Percentiles rank a stretch among this genome's conserved stretches.
phyloP scores from a whole-genome alignment of 1,140 invertebrate species.

The Drosophila saltans region DNA sequence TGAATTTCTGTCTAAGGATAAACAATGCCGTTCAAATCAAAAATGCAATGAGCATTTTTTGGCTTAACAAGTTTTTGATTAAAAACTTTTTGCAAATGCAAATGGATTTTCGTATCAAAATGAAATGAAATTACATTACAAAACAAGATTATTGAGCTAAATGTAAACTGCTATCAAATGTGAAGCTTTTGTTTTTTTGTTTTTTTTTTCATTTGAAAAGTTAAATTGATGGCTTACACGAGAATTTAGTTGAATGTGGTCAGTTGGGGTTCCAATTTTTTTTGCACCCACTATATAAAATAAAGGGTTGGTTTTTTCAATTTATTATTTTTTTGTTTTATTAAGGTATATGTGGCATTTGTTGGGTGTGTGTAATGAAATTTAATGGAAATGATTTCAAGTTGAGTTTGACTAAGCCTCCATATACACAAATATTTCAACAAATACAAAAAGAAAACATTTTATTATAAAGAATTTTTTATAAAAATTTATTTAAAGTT shows the following conservation, averaged over 20 bases:
- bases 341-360: too few species aligned
- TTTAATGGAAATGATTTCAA: too few species aligned
- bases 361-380: too few species aligned
- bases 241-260: constrained; percentile 6
- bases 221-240: constrained; percentile 11
- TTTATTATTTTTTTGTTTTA: neutral
- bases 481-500: too few species aligned
- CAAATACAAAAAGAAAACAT: too few species aligned
- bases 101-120: constrained; percentile 28
- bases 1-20: constrained; percentile 3
- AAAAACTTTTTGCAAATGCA: constrained; percentile 34
- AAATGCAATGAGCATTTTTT: constrained; percentile 38
- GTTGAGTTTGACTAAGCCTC: too few species aligned
- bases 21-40: constrained; percentile 2
- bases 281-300: neutral
- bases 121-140: constrained; percentile 12
- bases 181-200: neutral
- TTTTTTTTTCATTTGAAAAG: neutral
- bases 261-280: neutral
- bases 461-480: too few species aligned
- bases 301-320: neutral
- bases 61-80: constrained; percentile 61
- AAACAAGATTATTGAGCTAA: constrained; percentile 7
- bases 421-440: too few species aligned
- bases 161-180: neutral